Conservation (phyloP, 2,113 vertebrate genomes). For the Vimba vimba region DNA sequence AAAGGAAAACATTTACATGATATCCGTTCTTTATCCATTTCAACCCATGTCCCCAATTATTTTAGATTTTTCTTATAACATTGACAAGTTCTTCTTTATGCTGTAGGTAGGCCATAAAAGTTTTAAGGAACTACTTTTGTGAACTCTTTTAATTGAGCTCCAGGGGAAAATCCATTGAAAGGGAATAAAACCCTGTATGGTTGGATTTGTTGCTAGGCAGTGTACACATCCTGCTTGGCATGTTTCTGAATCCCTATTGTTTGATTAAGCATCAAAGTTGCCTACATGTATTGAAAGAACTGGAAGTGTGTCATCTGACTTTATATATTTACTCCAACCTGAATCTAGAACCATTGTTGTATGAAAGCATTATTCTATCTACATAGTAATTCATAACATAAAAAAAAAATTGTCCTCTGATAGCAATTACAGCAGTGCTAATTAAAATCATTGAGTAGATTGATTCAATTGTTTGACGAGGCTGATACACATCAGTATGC, state of each 20-base stretch:
- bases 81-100: not conserved
- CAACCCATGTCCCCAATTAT: not conserved
- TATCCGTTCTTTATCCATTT: not conserved
- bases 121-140: not conserved
- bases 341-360: conserved; percentile 9
- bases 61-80: not conserved
- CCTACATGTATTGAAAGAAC: conserved; percentile 5
- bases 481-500: conserved; percentile 48
- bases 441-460: conserved; percentile 50
- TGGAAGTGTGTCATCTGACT: not conserved
- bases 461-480: conserved; percentile 41
- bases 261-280: not conserved
- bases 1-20: not conserved
- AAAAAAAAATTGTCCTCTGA: conserved; percentile 32
- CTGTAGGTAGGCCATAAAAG: not conserved
- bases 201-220: conserved; percentile 12
- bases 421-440: conserved; percentile 46
- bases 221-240: not conserved
- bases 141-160: conserved; percentile 2
- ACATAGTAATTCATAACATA: conserved; percentile 26
- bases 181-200: not conserved
- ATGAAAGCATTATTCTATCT: conserved; percentile 26
- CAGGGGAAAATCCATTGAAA: not conserved
- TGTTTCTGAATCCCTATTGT: not conserved
- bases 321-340: conserved; percentile 20